Conservation (phyloP, 2,888 invertebrate species). For the Trachelus tabidus region DNA sequence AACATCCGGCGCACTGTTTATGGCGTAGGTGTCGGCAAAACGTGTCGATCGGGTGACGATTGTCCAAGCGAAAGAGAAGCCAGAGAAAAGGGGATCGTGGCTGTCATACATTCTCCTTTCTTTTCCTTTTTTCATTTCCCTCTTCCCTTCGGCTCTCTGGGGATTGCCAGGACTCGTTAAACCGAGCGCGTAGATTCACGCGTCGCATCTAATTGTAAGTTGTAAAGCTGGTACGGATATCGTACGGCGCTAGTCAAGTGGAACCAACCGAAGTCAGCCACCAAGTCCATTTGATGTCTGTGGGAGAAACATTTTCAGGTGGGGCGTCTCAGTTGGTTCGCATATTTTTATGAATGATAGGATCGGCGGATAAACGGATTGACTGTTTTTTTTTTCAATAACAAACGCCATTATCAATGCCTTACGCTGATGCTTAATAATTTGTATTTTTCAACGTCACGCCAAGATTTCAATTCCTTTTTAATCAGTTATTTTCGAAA, state of each 20-base stretch:
- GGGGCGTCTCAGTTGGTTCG: too few species aligned
- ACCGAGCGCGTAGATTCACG: not conserved
- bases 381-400: too few species aligned
- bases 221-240: too few species aligned
- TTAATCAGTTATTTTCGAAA: constrained; percentile 37
- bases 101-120: constrained; percentile 11
- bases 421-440: constrained; percentile 16
- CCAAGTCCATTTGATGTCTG: too few species aligned
- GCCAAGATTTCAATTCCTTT: constrained; percentile 26
- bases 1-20: constrained; percentile 17
- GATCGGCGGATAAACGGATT: too few species aligned
- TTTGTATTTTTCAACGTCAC: constrained; percentile 29
- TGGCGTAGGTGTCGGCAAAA: constrained; percentile 1
- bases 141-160: constrained; percentile 1
- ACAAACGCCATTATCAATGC: too few species aligned
- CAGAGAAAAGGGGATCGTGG: not conserved
- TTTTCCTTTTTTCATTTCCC: not conserved
- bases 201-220: too few species aligned
- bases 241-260: too few species aligned
- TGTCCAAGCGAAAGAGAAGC: not conserved
- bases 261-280: too few species aligned
- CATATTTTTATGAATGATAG: too few species aligned
- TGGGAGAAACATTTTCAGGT: too few species aligned
- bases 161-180: not conserved
- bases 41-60: not conserved